phyloP scores from a whole-genome alignment of 2,888 invertebrate genomes.

The Augochlorella aurata region DNA sequence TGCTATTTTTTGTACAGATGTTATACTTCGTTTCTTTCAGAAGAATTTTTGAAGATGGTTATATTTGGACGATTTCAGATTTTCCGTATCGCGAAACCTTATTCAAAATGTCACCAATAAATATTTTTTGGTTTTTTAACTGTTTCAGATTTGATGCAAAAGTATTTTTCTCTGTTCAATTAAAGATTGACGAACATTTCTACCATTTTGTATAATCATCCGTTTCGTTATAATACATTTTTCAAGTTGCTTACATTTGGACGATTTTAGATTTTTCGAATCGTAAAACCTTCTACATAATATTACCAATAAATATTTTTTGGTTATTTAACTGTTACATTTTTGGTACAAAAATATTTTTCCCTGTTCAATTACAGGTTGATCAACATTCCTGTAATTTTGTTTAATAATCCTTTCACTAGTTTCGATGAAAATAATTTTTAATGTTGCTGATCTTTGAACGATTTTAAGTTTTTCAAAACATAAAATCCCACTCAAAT shows the following conservation, averaged over 20 bases:
- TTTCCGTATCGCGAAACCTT: too few relatives aligned
- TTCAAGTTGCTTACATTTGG: too few relatives aligned
- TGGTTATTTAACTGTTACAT: too few relatives aligned
- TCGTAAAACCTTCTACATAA: background rate
- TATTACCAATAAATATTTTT: background rate
- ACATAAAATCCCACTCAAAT: background rate
- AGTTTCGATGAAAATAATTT: background rate
- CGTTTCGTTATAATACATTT: too few relatives aligned
- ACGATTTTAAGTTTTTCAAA: background rate
- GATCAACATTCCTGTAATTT: background rate
- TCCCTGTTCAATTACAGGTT: background rate
- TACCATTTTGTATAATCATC: too few relatives aligned
- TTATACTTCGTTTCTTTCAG: background rate
- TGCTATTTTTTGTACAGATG: background rate
- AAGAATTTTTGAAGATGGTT: background rate
- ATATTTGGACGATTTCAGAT: too few relatives aligned
- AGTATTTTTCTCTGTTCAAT: too few relatives aligned
- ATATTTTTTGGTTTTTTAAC: too few relatives aligned
- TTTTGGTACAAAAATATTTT: background rate
- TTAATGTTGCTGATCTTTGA: background rate
- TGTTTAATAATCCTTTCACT: background rate
- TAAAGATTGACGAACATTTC: too few relatives aligned
- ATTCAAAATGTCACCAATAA: too few relatives aligned
- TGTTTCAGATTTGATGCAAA: too few relatives aligned
- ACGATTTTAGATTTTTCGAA: too few relatives aligned